These are phyloP conservation scores for Hydroisotoma schaefferi DNA, from an alignment of 2,888 invertebrate species.

Conservation along the genomic window DNA sequence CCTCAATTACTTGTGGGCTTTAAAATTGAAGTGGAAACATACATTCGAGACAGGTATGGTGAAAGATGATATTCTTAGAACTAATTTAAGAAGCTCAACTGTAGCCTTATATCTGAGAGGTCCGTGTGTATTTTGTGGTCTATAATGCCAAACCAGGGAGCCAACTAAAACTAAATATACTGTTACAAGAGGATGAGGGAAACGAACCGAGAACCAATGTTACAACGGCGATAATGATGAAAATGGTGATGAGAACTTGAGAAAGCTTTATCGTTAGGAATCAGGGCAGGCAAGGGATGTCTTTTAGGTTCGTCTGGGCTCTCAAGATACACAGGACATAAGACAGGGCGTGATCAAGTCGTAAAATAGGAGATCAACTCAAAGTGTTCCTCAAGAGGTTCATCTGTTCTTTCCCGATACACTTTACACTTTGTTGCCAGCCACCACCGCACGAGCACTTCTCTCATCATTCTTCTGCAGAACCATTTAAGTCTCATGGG, in stretches of 20 bases:
- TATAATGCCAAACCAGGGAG: no score
- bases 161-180: no score
- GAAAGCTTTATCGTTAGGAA: conserved; percentile 2
- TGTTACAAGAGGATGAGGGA: neutral
- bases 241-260: conserved; percentile 2
- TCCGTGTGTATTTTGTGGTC: no score
- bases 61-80: no score
- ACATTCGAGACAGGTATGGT: no score
- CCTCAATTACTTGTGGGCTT: no score
- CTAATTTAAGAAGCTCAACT: no score
- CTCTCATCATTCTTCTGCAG: no score
- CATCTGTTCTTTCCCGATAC: neutral
- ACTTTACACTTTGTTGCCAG: neutral
- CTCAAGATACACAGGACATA: conserved; percentile 41
- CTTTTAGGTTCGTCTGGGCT: conserved; percentile 36
- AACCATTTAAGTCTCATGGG: no score
- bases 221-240: no score
- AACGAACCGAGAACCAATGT: neutral
- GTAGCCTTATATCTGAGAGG: no score
- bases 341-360: conserved; percentile 49
- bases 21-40: no score
- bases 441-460: neutral
- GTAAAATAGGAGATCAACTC: conserved; percentile 49
- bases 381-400: neutral
- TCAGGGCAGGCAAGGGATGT: conserved; percentile 13